Evolutionary conservation across 2,113 vertebrate species (phyloP), one percentile per base, ranked within the genome.

Genomic region (Entomyzon cyanotis): DNA sequence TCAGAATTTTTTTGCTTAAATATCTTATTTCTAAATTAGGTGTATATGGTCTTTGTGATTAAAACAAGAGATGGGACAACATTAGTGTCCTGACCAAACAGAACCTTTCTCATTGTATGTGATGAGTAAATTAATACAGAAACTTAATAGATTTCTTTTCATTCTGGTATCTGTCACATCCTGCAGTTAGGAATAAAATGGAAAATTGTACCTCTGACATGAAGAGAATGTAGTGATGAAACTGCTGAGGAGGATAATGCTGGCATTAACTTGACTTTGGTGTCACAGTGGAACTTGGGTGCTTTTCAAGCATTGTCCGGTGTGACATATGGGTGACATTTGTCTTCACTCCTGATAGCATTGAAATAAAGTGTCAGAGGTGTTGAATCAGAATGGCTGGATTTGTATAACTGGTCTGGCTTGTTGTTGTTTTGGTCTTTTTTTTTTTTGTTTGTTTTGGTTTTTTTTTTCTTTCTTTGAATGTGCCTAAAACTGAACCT

Each of bases 261-360:
- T 42, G 31, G 6, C 3, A 2, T 62, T n/a, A 62, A 33, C 19
- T 65, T 1, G 0, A 6, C 31, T 14, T 12, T 39, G 18, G 55
- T 53, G 31, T 27, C n/a, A 20, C 46, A 42, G 31, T 39, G 60
- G 33, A 63, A 39, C 7, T 33, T 70, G 17, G 2, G 18, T 37
- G 25, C 39, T 12, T 90, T 89, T 69, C 41, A 68, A 55, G 31
- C 1, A 1, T 8, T 22, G 55, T 12, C 27, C 28, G 12, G 37
- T 50, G 50, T 63, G 68, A 41, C 31, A 6, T 10, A 2, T 9
- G 33, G 50, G 21, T 28, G 20, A 5, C 2, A 4, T 31, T 49
- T 25, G 5, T 19, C 22, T 37, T 9, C 9, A 5, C 3, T 68
- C 7, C 35, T 0, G 1, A 2, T 1, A 9, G 10, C 15, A 5